Evolutionary conservation across 2,797 vertebrate species (phyloP).

Genomic region (Coregonus sp.): DNA sequence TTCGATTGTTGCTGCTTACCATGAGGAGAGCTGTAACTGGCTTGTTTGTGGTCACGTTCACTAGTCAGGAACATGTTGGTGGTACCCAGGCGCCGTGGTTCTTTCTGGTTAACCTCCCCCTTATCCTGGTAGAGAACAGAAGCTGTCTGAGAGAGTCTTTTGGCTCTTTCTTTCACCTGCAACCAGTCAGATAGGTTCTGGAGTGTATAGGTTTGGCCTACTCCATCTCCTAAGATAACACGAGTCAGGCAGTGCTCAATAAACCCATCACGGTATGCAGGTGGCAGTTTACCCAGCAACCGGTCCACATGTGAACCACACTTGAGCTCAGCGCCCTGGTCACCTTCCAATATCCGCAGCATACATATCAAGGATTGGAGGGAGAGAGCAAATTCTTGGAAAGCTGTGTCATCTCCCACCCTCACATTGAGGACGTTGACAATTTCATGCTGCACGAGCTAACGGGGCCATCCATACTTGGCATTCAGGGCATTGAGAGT

Average conservation of each 20-base stretch:
- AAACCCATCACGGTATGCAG: too few relatives aligned
- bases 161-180: not conserved
- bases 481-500: slow-evolving; percentile 4
- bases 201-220: not conserved
- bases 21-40: too few relatives aligned
- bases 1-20: too few relatives aligned
- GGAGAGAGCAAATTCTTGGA: not conserved
- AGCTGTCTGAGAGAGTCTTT: not conserved
- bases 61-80: too few relatives aligned
- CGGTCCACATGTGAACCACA: slow-evolving; percentile 14
- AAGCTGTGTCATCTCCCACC: slow-evolving; percentile 2
- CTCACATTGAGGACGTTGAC: not conserved
- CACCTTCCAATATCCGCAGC: not conserved
- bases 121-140: too few relatives aligned
- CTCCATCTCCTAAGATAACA: not conserved
- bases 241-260: not conserved
- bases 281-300: not conserved
- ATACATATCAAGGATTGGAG: slow-evolving; percentile 5
- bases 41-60: too few relatives aligned
- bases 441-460: slow-evolving; percentile 7
- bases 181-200: slow-evolving; percentile 8
- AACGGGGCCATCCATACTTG: slow-evolving; percentile 7
- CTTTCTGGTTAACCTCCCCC: too few relatives aligned
- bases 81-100: too few relatives aligned
- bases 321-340: not conserved